Evolutionary conservation across 2,113 vertebrate species (phyloP).

Genomic region (Callaeas wilsoni): DNA sequence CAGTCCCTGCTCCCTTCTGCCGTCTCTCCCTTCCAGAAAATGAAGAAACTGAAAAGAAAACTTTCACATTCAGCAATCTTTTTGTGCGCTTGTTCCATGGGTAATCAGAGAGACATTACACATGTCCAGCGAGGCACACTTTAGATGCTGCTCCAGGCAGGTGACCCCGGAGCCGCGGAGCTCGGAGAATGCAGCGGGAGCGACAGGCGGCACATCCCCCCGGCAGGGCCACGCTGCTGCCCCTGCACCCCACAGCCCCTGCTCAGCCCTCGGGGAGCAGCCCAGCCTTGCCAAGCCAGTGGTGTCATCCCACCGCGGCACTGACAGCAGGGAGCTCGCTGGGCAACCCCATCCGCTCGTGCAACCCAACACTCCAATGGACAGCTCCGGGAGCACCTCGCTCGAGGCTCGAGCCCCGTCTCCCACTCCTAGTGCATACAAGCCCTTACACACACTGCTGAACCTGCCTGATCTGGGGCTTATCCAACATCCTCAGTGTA

Average conservation of each 20-base stretch:
- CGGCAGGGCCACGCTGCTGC: neutral
- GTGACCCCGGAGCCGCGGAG: fast-evolving
- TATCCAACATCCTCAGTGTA: neutral
- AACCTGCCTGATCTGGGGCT: neutral
- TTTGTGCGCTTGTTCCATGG: neutral
- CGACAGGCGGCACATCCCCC: fast-evolving
- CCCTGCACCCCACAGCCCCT: fast-evolving
- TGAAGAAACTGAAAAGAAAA: neutral
- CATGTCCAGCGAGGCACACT: neutral
- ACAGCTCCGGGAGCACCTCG: neutral
- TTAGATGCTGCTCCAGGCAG: fast-evolving
- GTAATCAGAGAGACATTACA: neutral
- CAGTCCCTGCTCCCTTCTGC: neutral
- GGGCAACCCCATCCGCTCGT: fast-evolving
- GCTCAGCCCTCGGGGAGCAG: neutral
- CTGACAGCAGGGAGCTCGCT: fast-evolving
- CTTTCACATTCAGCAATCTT: neutral
- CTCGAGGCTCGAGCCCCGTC: neutral
- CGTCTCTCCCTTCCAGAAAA: neutral
- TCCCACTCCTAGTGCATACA: fast-evolving
- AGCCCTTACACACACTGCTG: fast-evolving
- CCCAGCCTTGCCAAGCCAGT: fast-evolving
- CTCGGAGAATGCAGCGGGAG: neutral
- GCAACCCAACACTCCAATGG: fast-evolving
- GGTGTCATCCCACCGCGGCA: fast-evolving